These are phyloP conservation scores for Dynastes maya DNA, from an alignment of 2,888 invertebrate species.

Conservation along the genomic window DNA sequence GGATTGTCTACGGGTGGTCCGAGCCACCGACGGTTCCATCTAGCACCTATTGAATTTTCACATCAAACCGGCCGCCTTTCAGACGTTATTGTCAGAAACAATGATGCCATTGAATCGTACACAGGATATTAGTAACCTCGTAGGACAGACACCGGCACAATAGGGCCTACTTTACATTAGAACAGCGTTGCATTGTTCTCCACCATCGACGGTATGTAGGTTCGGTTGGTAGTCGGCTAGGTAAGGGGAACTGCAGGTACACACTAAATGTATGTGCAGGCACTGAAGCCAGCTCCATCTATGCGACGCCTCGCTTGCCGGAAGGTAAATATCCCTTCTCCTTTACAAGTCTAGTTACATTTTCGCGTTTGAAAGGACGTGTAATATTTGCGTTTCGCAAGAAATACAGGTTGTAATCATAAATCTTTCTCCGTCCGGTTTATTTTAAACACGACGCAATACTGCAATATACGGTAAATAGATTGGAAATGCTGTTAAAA, in stretches of 20 bases:
- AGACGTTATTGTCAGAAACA: constrained; percentile 55
- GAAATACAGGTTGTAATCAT: neutral
- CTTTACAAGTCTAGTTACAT: constrained; percentile 2
- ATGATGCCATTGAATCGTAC: constrained; percentile 52
- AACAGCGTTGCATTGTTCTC: constrained; percentile 25
- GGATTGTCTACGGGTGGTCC: constrained; percentile 20
- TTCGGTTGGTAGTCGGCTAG: no score
- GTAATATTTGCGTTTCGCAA: constrained; percentile 3
- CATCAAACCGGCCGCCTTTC: constrained; percentile 50
- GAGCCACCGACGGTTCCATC: constrained; percentile 21
- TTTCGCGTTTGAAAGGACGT: neutral
- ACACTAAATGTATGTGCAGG: constrained; percentile 6
- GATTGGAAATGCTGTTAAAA: no score
- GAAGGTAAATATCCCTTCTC: neutral
- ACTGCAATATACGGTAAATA: no score
- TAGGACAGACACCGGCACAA: constrained; percentile 33
- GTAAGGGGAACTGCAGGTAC: neutral
- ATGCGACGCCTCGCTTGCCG: neutral
- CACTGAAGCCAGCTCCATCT: neutral
- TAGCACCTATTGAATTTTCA: constrained; percentile 54
- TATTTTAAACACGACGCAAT: no score
- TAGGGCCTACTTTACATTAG: constrained; percentile 31
- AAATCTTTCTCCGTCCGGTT: neutral
- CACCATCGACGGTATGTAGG: neutral
- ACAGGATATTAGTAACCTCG: constrained; percentile 47